Evolutionary conservation across 2,888 invertebrate genomes (phyloP).

Genomic region (Hypolimnas misippus): DNA sequence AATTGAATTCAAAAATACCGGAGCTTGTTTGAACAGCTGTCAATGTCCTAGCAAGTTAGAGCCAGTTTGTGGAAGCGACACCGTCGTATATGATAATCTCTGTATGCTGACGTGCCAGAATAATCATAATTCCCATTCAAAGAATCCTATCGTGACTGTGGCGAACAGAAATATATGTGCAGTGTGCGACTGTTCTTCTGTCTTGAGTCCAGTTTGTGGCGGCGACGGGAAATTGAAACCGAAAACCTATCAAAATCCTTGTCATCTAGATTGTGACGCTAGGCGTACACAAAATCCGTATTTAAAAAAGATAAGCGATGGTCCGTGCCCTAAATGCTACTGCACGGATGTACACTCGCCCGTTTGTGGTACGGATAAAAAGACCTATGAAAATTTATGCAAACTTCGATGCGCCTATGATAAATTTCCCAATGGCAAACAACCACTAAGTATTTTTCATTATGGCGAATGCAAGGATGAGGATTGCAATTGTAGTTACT

Average conservation of each 20-base stretch:
- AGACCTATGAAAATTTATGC: slow-evolving; percentile 52
- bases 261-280: slow-evolving; percentile 48
- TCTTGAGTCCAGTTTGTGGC: slow-evolving; percentile 50
- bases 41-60: slow-evolving; percentile 37
- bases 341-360: slow-evolving; percentile 47
- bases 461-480: slow-evolving; percentile 43
- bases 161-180: slow-evolving; percentile 36
- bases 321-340: slow-evolving; percentile 47
- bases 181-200: slow-evolving; percentile 44
- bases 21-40: slow-evolving; percentile 40
- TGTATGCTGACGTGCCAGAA: slow-evolving; percentile 46
- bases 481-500: too few relatives aligned
- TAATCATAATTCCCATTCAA: slow-evolving; percentile 25
- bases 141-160: slow-evolving; percentile 23
- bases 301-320: slow-evolving; percentile 42
- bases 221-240: slow-evolving; percentile 40
- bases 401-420: slow-evolving; percentile 48
- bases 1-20: slow-evolving; percentile 42
- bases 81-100: slow-evolving; percentile 40
- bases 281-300: slow-evolving; percentile 32
- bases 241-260: slow-evolving; percentile 49
- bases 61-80: slow-evolving; percentile 44
- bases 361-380: slow-evolving; percentile 53
- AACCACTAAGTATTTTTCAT: slow-evolving; percentile 37
- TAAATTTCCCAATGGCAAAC: slow-evolving; percentile 25